Conservation (phyloP, 2,797 vertebrate species). For the Numenius phaeopus region DNA sequence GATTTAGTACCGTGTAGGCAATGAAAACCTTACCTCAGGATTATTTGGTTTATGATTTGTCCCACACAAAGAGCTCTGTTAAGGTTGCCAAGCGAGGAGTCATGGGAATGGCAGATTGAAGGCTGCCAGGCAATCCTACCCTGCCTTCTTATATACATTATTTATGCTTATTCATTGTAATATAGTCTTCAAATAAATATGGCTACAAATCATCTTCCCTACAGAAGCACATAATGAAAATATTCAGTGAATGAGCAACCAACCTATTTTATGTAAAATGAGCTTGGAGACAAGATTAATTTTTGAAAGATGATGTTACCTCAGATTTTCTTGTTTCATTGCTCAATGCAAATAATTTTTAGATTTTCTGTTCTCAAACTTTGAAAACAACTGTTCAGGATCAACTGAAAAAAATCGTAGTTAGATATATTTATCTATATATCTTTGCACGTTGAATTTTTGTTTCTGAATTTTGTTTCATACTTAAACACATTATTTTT, state of each 20-base stretch:
- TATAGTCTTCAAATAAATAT: not conserved
- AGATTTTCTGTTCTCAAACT: not conserved
- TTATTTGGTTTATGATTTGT: constrained; percentile 11
- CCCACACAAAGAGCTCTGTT: not conserved
- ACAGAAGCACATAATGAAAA: not conserved
- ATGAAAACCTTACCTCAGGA: not conserved
- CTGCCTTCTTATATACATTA: not conserved
- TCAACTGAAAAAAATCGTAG: not conserved
- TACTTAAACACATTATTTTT: not conserved
- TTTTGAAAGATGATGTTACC: not conserved
- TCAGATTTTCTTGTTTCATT: not conserved
- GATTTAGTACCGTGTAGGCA: not conserved
- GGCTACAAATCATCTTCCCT: not conserved
- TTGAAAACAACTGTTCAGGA: not conserved
- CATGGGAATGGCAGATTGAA: not conserved
- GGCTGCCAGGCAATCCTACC: not conserved
- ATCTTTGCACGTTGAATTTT: not conserved
- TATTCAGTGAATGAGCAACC: not conserved
- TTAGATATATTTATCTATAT: not conserved
- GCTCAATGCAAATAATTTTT: not conserved
- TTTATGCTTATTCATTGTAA: not conserved
- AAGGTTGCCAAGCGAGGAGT: not conserved
- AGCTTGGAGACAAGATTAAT: not conserved
- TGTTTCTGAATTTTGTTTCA: not conserved
- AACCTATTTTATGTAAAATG: not conserved